phyloP scores from a whole-genome alignment of 2,113 vertebrate species.

The Aleadryas rufinucha region DNA sequence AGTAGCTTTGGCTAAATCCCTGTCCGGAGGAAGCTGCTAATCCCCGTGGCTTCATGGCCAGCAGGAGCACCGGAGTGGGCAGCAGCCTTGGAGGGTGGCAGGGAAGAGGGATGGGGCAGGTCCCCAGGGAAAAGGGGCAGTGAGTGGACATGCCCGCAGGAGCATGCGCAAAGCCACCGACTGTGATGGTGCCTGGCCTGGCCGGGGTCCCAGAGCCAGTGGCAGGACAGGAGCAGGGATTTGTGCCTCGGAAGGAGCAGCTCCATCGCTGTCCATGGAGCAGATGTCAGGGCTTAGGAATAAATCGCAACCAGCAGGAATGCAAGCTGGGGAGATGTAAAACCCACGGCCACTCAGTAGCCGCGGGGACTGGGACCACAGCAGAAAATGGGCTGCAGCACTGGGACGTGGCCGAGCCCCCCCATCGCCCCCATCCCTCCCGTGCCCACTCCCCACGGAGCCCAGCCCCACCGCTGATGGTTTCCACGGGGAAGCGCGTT shows the following conservation, averaged over 20 bases:
- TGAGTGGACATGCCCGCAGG: rapidly evolving
- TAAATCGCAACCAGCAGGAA: background rate
- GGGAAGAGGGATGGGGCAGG: background rate
- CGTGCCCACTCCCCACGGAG: background rate
- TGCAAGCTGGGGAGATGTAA: background rate
- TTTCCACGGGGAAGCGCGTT: background rate
- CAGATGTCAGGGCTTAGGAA: background rate
- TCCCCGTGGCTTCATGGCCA: background rate
- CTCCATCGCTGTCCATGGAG: background rate
- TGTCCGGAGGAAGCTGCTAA: background rate
- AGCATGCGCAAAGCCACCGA: rapidly evolving
- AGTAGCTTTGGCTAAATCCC: slow-evolving; percentile 43
- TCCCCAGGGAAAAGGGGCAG: background rate
- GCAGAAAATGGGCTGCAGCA: background rate
- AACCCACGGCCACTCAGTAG: background rate
- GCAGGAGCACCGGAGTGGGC: rapidly evolving
- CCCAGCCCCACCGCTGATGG: background rate
- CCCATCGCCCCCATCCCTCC: background rate
- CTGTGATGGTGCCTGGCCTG: background rate
- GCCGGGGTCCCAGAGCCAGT: background rate
- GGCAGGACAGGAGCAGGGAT: background rate
- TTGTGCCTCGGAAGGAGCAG: background rate
- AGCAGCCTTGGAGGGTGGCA: background rate
- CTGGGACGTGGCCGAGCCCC: background rate
- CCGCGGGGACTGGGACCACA: background rate